Base-by-base conservation (phyloP, 2,888 invertebrate species). In the Phengaris alcon region DNA sequence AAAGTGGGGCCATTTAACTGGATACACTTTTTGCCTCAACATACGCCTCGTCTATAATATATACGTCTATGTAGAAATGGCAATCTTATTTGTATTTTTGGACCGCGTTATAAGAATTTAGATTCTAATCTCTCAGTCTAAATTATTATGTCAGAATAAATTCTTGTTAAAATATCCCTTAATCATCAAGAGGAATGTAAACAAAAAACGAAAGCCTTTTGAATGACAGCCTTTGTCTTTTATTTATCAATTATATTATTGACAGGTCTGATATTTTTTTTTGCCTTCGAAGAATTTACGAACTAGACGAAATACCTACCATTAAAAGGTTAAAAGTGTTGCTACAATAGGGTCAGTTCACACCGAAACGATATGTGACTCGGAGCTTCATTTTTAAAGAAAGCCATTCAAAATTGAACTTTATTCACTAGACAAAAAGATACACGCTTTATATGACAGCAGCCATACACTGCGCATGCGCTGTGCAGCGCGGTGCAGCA, bases 101-200 rank as follows among this genome's bases (percentile, higher is more conserved):
- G 64, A 12, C 6, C 44, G 35, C 35, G 12, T 44, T 64, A 44
- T 64, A 12, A 64, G 64, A 64, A 64, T 64, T 64, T 35, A 35
- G 44, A 64, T 64, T 64, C 12, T 35, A 35, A 64, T 64, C 64
- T 64, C 6, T 9, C 0, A 10, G 59, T 35, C 59, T 59, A 35
- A 4, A 22, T 59, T 59, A 22, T 59, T 22, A 59, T 5, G 59
- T 35, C 64, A 35, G 59, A 59, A 22, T 59, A 22, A 64, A 64
- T 64, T 64, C 64, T 44, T 6, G 13, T 48, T 48, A 54, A 72
- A 72, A 72, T 72, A 72, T 52, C 3, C 8, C 15, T 2, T 35
- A 64, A 72, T 22, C 52, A 52, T 72, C 72, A 22, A 54, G 35
- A 72, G 52, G 52, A 72, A 72, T 72, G 72, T 13, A 35, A 72